Evolutionary conservation across 2,113 vertebrate species (phyloP).

Genomic region (Speoplatyrhinus poulsoni): DNA sequence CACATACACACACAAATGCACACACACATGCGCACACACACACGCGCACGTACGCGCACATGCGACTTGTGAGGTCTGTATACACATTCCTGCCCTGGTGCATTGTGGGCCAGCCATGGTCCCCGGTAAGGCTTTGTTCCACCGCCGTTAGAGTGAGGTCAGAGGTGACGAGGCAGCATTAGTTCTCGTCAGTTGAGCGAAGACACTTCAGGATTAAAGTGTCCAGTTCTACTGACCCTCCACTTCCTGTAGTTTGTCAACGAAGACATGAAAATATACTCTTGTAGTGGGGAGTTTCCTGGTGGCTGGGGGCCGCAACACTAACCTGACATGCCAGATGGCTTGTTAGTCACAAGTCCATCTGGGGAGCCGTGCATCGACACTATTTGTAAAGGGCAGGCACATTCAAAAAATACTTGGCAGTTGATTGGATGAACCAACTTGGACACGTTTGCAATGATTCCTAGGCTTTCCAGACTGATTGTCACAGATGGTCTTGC

Average conservation of each 20-base stretch:
- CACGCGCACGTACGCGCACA: slow-evolving; percentile 16
- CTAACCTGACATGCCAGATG: too few species aligned
- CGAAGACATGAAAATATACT: too few species aligned
- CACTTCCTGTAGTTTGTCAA: not conserved
- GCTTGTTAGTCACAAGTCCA: too few species aligned
- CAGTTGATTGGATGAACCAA: too few species aligned
- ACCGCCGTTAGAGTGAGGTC: slow-evolving; percentile 21
- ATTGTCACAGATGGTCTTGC: too few species aligned
- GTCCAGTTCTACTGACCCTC: slow-evolving; percentile 2
- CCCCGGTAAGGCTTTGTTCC: slow-evolving; percentile 8
- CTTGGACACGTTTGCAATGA: too few species aligned
- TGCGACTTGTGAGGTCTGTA: slow-evolving; percentile 24
- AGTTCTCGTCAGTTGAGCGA: slow-evolving; percentile 54
- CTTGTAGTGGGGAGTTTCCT: too few species aligned
- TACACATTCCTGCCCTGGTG: slow-evolving; percentile 33
- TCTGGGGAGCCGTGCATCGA: too few species aligned
- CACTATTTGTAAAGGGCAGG: too few species aligned
- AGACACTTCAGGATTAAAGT: slow-evolving; percentile 18
- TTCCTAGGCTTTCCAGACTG: too few species aligned
- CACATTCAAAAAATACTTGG: too few species aligned
- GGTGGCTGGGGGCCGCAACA: too few species aligned
- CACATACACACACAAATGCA: not conserved
- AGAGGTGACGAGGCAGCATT: slow-evolving; percentile 26
- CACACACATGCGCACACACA: slow-evolving; percentile 7
- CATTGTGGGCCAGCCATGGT: slow-evolving; percentile 29